A percentile compares a stretch with the other conserved stretches of the same genome.
These are phyloP conservation scores for Corvus cornix DNA, from an alignment of 2,113 vertebrate species.

Conservation along the genomic window DNA sequence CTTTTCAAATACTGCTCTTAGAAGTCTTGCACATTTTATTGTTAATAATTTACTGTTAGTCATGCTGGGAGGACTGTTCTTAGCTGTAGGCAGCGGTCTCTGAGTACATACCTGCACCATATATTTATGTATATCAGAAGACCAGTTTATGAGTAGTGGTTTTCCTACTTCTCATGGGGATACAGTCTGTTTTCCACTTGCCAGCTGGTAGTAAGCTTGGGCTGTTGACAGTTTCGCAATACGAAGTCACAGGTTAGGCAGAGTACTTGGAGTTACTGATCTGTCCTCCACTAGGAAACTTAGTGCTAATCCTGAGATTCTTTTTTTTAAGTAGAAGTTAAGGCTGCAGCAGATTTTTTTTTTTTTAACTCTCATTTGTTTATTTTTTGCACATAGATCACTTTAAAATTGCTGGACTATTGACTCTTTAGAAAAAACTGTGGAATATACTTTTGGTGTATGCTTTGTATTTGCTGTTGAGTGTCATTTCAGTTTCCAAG, in stretches of 20 bases:
- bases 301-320: neutral
- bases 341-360: neutral
- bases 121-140: conserved; percentile 2
- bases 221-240: neutral
- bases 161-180: conserved; percentile 4
- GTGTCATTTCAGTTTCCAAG: conserved; percentile 16
- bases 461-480: conserved; percentile 34
- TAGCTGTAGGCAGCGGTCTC: conserved; percentile 33
- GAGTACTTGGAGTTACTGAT: neutral
- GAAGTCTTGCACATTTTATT: conserved; percentile 5
- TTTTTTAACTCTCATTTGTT: neutral
- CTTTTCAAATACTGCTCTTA: conserved; percentile 11
- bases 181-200: neutral
- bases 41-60: conserved; percentile 40
- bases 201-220: neutral
- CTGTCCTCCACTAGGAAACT: conserved; percentile 21
- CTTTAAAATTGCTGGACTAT: conserved; percentile 64
- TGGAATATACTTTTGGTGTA: conserved; percentile 20
- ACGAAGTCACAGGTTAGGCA: neutral
- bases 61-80: conserved; percentile 23
- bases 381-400: conserved; percentile 62
- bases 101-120: neutral
- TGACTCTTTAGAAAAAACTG: conserved; percentile 50
- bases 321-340: neutral
- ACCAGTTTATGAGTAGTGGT: neutral